Percentiles rank a stretch among this genome's conserved stretches.
These are phyloP conservation scores for Picus viridis DNA, from an alignment of 2,797 vertebrate genomes.

Conservation along the genomic window DNA sequence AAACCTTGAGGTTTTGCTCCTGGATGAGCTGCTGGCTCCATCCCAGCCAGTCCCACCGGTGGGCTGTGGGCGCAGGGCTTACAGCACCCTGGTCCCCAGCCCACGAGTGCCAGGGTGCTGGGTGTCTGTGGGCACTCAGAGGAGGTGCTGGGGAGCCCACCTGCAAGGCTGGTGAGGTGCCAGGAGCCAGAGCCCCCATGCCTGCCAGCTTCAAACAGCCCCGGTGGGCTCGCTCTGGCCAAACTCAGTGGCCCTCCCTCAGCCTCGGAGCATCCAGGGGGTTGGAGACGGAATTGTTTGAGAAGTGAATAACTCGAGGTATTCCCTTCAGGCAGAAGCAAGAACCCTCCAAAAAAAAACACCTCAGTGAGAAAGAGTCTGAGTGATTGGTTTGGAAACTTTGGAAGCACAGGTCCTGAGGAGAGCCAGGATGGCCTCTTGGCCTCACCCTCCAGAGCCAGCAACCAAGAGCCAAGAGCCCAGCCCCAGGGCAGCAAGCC, in stretches of 20 bases:
- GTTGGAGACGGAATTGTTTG: background rate
- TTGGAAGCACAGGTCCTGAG: background rate
- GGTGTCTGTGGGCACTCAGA: background rate
- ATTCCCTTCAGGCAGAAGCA: background rate
- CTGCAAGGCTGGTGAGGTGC: background rate
- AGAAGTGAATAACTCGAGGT: constrained; percentile 19
- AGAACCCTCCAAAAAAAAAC: constrained; percentile 38
- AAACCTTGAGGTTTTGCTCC: background rate
- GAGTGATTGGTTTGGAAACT: constrained; percentile 62
- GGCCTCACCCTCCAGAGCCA: background rate
- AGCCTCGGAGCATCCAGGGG: background rate
- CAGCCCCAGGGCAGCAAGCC: background rate
- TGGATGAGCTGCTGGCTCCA: too few relatives aligned
- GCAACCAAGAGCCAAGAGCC: background rate
- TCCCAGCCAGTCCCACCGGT: too few relatives aligned
- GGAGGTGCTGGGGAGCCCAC: background rate
- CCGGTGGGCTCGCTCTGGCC: background rate
- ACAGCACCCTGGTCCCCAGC: too few relatives aligned
- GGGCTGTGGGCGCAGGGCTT: too few relatives aligned
- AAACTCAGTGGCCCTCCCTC: background rate
- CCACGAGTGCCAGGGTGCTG: background rate
- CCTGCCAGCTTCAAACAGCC: background rate
- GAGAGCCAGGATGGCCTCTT: background rate
- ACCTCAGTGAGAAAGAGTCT: constrained; percentile 47
- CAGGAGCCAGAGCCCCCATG: background rate